Percentiles rank a stretch among this genome's conserved stretches.
These are phyloP conservation scores for Pseudomyrmex cubaensis DNA, from an alignment of 1,140 invertebrate genomes.

Conservation along the genomic window DNA sequence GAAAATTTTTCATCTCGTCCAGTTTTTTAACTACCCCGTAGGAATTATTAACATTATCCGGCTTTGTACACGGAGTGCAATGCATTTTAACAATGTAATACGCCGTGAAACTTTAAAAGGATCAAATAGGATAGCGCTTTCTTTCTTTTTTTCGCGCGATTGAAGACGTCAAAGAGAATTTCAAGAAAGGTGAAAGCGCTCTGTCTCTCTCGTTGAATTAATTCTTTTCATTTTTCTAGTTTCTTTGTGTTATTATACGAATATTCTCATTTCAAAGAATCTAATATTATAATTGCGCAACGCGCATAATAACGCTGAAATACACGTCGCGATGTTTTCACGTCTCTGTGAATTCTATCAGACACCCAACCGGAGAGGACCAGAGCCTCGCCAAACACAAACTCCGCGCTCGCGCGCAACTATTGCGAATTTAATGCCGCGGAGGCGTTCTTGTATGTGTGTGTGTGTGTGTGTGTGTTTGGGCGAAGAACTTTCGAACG, in stretches of 20 bases:
- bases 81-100: constrained; percentile 2
- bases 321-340: too few species aligned
- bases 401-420: constrained; percentile 3
- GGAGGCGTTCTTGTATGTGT: not conserved
- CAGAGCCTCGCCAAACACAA: constrained; percentile 8
- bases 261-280: not conserved
- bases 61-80: constrained; percentile 20
- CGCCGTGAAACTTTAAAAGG: constrained; percentile 30
- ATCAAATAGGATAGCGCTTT: not conserved
- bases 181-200: not conserved
- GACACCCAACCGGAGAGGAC: too few species aligned
- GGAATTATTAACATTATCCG: constrained; percentile 8
- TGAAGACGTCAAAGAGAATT: constrained; percentile 10
- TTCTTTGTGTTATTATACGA: not conserved
- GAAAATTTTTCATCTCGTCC: not conserved
- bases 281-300: not conserved
- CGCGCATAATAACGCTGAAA: not conserved
- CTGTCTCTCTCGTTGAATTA: not conserved
- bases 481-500: constrained; percentile 37
- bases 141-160: constrained; percentile 6
- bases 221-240: not conserved
- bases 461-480: not conserved
- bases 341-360: too few species aligned
- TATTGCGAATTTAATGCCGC: constrained; percentile 41
- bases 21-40: constrained; percentile 3